A percentile compares a stretch with the other conserved stretches of the same genome.
These are phyloP conservation scores for Zaprionus inermis DNA, from an alignment of 1,140 invertebrate genomes.

Conservation along the genomic window DNA sequence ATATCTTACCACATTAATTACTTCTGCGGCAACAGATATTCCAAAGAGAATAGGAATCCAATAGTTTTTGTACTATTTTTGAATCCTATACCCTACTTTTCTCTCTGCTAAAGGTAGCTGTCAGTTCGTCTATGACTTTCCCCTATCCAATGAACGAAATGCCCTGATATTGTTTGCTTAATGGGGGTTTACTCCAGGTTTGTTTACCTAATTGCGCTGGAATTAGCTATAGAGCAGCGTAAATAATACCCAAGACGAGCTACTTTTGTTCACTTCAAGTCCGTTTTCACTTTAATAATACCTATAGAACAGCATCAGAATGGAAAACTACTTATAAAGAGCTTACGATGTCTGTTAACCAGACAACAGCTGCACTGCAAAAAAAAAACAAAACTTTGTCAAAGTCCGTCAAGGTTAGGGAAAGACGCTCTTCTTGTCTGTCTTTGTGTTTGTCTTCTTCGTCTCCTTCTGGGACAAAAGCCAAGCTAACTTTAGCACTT, in stretches of 20 bases:
- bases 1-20: no score
- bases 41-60: not conserved
- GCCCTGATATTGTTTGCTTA: not conserved
- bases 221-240: not conserved
- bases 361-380: slow-evolving; percentile 2
- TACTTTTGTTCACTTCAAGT: not conserved
- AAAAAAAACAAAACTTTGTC: not conserved
- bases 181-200: not conserved
- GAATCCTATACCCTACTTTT: not conserved
- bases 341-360: slow-evolving; percentile 1
- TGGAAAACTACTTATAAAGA: slow-evolving; percentile 1
- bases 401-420: not conserved
- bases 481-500: slow-evolving; percentile 1
- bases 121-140: no score
- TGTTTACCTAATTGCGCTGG: not conserved
- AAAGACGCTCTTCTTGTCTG: not conserved
- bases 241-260: not conserved
- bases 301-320: not conserved
- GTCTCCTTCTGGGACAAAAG: not conserved
- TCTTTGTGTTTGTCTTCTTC: not conserved
- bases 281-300: not conserved
- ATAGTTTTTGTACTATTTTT: not conserved
- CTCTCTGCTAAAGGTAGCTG: no score
- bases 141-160: no score
- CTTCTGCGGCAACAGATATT: not conserved